phyloP scores from a whole-genome alignment of 2,797 vertebrate species.

The Tamandua tetradactyla region DNA sequence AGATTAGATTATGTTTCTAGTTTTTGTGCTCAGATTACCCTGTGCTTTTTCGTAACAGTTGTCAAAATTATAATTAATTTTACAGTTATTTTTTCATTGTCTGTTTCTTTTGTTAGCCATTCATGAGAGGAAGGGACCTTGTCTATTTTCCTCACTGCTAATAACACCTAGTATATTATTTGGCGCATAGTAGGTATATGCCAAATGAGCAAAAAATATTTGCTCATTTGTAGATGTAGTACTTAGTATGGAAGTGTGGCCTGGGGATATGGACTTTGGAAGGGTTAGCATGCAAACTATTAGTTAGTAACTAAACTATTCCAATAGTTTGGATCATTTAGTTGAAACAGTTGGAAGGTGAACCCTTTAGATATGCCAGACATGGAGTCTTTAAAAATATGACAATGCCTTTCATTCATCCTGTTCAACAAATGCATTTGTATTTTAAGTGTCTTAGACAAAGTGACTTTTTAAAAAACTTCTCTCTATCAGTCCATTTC shows the following conservation, averaged over 20 bases:
- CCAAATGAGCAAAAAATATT: too few relatives aligned
- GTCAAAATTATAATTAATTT: background rate
- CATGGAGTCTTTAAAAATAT: background rate
- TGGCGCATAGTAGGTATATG: background rate
- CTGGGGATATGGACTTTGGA: background rate
- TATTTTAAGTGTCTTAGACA: conserved; percentile 38
- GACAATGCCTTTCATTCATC: conserved; percentile 39
- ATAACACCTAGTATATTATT: background rate
- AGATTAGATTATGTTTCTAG: background rate
- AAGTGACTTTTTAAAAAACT: background rate
- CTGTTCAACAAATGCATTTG: background rate
- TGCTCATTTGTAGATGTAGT: too few relatives aligned
- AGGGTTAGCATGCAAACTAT: background rate
- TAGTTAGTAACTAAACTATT: too few relatives aligned
- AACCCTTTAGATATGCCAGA: conserved; percentile 9
- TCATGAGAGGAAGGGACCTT: background rate
- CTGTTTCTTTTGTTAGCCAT: background rate
- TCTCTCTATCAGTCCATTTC: too few relatives aligned
- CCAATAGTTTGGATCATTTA: too few relatives aligned
- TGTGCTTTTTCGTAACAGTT: background rate
- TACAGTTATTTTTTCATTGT: background rate
- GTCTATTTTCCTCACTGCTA: background rate
- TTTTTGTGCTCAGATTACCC: background rate
- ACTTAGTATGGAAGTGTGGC: background rate
- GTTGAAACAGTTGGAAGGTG: conserved; percentile 29